Evolutionary conservation across 2,797 vertebrate genomes (phyloP).

Genomic region (Oreonectes daqikongensis): DNA sequence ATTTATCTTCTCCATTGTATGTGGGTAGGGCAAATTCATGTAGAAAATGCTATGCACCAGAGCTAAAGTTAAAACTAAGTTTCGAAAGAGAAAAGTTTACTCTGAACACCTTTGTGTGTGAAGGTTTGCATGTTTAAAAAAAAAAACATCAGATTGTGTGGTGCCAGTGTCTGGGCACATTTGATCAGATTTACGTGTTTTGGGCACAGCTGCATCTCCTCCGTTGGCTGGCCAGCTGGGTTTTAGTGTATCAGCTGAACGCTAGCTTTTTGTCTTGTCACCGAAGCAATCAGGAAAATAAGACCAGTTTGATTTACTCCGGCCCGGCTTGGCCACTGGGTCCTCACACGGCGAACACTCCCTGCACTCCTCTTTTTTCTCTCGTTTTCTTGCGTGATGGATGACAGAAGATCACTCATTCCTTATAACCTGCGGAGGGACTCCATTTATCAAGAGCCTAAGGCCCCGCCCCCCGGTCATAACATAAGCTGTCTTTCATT

Average conservation of each 20-base stretch:
- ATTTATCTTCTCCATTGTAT: no score
- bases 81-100: neutral
- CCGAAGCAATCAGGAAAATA: conserved; percentile 70
- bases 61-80: neutral
- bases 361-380: conserved; percentile 49
- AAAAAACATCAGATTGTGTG: neutral
- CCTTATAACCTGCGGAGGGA: conserved; percentile 66
- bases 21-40: no score
- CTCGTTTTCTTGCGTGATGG: conserved; percentile 65
- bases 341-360: conserved; percentile 29
- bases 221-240: conserved; percentile 54
- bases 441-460: conserved; percentile 71
- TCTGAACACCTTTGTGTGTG: neutral
- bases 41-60: no score
- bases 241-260: conserved; percentile 43
- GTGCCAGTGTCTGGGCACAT: conserved; percentile 1
- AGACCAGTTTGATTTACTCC: conserved; percentile 67
- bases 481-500: conserved; percentile 62
- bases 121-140: neutral
- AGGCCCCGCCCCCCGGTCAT: conserved; percentile 51
- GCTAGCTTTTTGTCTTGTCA: conserved; percentile 70
- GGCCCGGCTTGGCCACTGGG: conserved; percentile 39
- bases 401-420: conserved; percentile 73
- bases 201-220: conserved; percentile 49
- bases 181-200: conserved; percentile 58